Base-by-base conservation (phyloP, 2,797 vertebrate genomes). In the Poecilia wingei region DNA sequence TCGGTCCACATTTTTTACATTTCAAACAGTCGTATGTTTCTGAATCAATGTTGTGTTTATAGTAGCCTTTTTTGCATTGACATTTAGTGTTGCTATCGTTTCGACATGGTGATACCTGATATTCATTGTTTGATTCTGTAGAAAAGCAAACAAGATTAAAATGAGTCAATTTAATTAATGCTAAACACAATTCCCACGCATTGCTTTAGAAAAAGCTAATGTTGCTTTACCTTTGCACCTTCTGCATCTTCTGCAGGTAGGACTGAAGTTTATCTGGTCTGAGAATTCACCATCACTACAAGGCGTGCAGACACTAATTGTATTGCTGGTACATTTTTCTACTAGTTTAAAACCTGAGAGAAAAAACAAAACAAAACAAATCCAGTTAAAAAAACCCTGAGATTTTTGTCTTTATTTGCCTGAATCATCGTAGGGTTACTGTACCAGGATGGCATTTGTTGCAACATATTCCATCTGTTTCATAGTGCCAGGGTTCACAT, bases 391-490 rank as follows among this genome's bases (percentile, higher is more conserved):
- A 68, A 31, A 59, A 57, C 6, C 16, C 20, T 68, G 33, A 6
- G 13, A 16, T 28, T 61, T 33, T 22, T 18, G 18, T 5, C 49
- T 36, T 25, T 68, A 9, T 8, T 76, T 69, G 51, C 25, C 41
- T 9, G 16, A 10, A 13, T 68, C 16, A 25, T 66, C 3, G 2
- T 14, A 43, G 25, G 41, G n/a, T 61, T 1, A 74, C 43, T 47
- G 4, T 92, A 96, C 96, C 96, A 92, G 31, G 4, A 76, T 1
- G 0, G 46, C 96, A 96, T 87, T 84, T 95, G 70, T 92, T 77
- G 83, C 96, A 96, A 81, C 96, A 96, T 72, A 90, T 73, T 25
- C 79, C 81, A 0, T 18, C 1, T 16, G 1, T 66, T 0, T 0
- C 2, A 75, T 86, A 94, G 0, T 93, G 86, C 0, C 16, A 76